Evolutionary conservation across 2,888 invertebrate genomes (phyloP), one percentile per base, ranked within the genome.

Genomic region (Drosophila niveifrons): DNA sequence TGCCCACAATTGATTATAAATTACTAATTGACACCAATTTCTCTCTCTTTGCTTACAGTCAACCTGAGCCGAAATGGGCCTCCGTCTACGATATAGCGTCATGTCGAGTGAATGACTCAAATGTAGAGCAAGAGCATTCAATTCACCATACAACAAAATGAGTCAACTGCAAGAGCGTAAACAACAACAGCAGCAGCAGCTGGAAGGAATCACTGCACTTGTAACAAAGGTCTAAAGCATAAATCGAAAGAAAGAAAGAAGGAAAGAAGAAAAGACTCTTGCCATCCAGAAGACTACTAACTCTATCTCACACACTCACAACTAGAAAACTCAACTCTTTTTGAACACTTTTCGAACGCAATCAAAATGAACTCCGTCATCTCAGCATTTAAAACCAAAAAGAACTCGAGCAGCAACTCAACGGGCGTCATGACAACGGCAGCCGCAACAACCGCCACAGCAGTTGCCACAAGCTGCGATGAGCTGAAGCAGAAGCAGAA

Each of bases 311-410:
- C 44, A 11, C 53, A 47, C 47, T 36, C 44, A 44, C 46, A 28
- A 31, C 31, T 31, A 31, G 1, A 36, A 36, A 44, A 47, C 29
- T 46, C 48, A 44, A 46, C 47, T 56, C 29, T 41, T n/a, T n/a
- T n/a, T n/a, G n/a, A 29, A 4, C 29, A 1, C 31, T 31, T 10
- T n/a, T 23, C 6, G 29, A 58, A 59, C 48, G n/a, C 41, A 52
- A 50, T 41, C 80, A 91, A 86, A 72, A 92, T 92, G 92, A 92
- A 92, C 89, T 92, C 92, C 66, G 92, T 92, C 75, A 92, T 92
- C 78, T 92, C 92, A 74, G 92, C 92, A 83, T 92, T 92, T 88
- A 92, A 92, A 75, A 77, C 90, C 46, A 92, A 91, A 79, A 92
- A 92, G 78, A 75, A 51, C 69, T 18, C 18, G 18, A 81, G 65